Conservation (phyloP, 2,888 invertebrate species). For the Drosophila nr. perissopoda region DNA sequence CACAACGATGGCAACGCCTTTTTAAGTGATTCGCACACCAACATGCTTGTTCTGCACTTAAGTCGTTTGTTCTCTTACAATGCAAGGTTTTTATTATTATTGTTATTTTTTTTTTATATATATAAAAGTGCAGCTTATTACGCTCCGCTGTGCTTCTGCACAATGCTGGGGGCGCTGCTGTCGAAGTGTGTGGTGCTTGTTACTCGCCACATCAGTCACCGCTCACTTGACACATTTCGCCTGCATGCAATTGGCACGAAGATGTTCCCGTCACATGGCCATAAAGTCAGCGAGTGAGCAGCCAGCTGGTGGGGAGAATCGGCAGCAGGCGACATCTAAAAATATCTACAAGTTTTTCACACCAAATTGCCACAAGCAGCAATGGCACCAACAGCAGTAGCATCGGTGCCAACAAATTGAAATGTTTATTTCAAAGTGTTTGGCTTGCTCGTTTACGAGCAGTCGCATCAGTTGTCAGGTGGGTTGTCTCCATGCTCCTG, state of each 20-base stretch:
- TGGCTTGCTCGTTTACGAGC: slow-evolving; percentile 39
- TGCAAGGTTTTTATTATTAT: slow-evolving; percentile 16
- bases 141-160: slow-evolving; percentile 17
- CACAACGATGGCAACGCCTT: slow-evolving; percentile 60
- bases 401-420: slow-evolving; percentile 66
- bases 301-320: slow-evolving; percentile 32
- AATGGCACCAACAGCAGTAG: neutral
- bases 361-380: slow-evolving; percentile 58
- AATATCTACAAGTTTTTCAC: slow-evolving; percentile 72
- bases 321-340: slow-evolving; percentile 51
- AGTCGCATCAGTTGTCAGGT: slow-evolving; percentile 63
- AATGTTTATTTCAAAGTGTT: slow-evolving; percentile 73
- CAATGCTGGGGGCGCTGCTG: slow-evolving; percentile 12
- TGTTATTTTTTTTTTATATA: slow-evolving; percentile 13
- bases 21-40: slow-evolving; percentile 44
- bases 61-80: slow-evolving; percentile 56
- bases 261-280: slow-evolving; percentile 63
- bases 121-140: slow-evolving; percentile 55
- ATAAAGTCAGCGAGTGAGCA: slow-evolving; percentile 49
- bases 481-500: slow-evolving; percentile 26
- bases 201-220: slow-evolving; percentile 83
- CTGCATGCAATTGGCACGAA: slow-evolving; percentile 72
- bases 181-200: slow-evolving; percentile 59
- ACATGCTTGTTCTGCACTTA: slow-evolving; percentile 20
- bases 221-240: slow-evolving; percentile 83